Evolutionary conservation across 2,113 vertebrate species (phyloP).

Genomic region (Brachypodius melanocephalos): DNA sequence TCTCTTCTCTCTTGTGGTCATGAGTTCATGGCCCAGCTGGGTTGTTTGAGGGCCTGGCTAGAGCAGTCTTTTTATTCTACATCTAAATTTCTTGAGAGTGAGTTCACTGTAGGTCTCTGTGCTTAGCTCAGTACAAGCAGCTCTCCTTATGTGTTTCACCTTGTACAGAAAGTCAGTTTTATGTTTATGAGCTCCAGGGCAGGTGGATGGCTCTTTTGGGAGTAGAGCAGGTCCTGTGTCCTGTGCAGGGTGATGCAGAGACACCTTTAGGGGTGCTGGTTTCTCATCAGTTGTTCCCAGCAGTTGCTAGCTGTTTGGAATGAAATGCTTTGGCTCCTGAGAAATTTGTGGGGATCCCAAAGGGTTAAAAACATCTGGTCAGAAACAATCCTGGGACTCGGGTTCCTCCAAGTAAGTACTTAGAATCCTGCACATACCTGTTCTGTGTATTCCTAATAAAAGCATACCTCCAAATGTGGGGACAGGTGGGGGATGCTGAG

Average conservation of each 20-base stretch:
- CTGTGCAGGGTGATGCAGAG: neutral
- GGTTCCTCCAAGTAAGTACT: neutral
- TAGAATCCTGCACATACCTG: neutral
- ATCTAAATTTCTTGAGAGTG: neutral
- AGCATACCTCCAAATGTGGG: neutral
- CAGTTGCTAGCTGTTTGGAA: neutral
- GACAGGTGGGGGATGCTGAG: neutral
- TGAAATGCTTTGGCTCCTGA: constrained; percentile 6
- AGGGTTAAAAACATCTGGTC: neutral
- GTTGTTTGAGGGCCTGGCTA: neutral
- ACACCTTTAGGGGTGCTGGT: neutral
- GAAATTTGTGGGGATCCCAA: neutral
- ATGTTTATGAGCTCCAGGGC: accelerated
- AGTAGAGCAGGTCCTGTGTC: neutral
- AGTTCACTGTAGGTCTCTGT: neutral
- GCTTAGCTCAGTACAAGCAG: neutral
- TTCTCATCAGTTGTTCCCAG: neutral
- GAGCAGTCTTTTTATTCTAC: neutral
- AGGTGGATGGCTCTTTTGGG: neutral
- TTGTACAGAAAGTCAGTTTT: neutral
- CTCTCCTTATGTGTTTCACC: neutral
- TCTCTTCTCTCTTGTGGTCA: neutral
- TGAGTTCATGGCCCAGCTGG: neutral
- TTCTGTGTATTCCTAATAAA: neutral
- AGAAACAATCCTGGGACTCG: neutral